Base-by-base conservation (phyloP, 2,797 vertebrate species). In the Distichodus sexfasciatus region DNA sequence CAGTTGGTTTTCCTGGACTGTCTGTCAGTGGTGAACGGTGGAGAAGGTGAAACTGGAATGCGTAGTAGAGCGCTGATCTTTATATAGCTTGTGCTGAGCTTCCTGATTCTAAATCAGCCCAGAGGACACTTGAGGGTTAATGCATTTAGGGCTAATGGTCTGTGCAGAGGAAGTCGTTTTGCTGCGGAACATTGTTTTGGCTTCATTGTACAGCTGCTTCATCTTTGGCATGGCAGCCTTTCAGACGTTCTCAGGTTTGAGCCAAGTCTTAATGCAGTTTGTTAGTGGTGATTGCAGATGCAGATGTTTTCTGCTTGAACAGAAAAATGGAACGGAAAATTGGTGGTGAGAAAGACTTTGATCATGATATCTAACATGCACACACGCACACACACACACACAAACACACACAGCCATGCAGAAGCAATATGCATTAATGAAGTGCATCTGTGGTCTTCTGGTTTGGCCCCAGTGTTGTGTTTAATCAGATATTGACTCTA, bases 281-380 rank as follows among this genome's bases (percentile, higher is more conserved):
- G 57, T 50, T 69, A 41, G 69, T 69, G 72, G 69, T 74, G n/a
- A n/a, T n/a, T n/a, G 58, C 66, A 74, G 53, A 60, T 69, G 66
- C 48, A 55, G 21, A 58, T 69, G 53, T 59, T 57, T 38, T 65
- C 36, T 59, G 66, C 46, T 57, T 28, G 33, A 68, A 48, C 47
- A 11, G 68, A 47, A 55, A 29, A 14, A 29, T 59, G 66, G 43
- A 11, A 2, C 44, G 44, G 51, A 58, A 64, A 33, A 54, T 51
- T 5, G 0, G 3, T 28, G 15, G 33, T 69, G 33, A 17, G 53
- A 31, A 44, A 50, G 29, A 33, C 51, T 55, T 17, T 57, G 24
- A 63, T 58, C 23, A 8, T 24, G 28, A 26, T 43, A 31, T 69
- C 35, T 7, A 26, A 2, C n/a, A 36, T 21, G 51, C 23, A 4